These are phyloP conservation scores for Semotilus atromaculatus DNA, from an alignment of 2,797 vertebrate species.

Conservation along the genomic window DNA sequence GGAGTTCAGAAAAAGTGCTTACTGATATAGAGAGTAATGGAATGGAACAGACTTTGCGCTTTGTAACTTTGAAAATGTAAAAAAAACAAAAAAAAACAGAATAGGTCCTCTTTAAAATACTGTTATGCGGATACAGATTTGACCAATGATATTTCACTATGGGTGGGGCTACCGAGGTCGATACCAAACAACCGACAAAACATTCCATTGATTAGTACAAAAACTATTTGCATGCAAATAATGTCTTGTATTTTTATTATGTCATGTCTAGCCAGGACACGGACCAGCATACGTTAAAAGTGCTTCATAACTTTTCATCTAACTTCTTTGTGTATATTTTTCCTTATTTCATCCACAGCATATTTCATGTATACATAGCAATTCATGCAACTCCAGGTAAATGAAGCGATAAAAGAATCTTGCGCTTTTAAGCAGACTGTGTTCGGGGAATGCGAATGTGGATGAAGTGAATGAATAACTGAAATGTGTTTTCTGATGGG, in stretches of 20 bases:
- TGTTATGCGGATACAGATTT: background rate
- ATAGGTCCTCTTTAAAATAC: background rate
- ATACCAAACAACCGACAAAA: background rate
- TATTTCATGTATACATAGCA: background rate
- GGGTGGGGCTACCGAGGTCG: background rate
- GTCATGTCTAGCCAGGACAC: background rate
- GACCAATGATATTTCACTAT: background rate
- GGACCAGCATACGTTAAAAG: background rate
- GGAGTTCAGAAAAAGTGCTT: background rate
- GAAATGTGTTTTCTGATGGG: conserved; percentile 47
- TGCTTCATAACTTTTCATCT: background rate
- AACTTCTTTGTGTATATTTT: background rate
- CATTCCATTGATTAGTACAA: background rate
- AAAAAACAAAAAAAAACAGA: background rate
- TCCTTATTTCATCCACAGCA: background rate
- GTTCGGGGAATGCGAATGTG: conserved; percentile 44
- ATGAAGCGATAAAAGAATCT: conserved; percentile 4
- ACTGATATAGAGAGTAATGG: background rate
- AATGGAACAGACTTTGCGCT: too few species aligned
- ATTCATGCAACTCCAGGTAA: conserved; percentile 13
- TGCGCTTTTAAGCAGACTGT: conserved; percentile 46
- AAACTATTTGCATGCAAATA: background rate
- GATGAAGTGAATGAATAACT: conserved; percentile 44
- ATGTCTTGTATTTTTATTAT: background rate
- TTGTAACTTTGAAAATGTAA: background rate